Evolutionary conservation across 1,140 invertebrate genomes (phyloP), one percentile per base, ranked within the genome.

Genomic region (Caligus rogercresseyi): DNA sequence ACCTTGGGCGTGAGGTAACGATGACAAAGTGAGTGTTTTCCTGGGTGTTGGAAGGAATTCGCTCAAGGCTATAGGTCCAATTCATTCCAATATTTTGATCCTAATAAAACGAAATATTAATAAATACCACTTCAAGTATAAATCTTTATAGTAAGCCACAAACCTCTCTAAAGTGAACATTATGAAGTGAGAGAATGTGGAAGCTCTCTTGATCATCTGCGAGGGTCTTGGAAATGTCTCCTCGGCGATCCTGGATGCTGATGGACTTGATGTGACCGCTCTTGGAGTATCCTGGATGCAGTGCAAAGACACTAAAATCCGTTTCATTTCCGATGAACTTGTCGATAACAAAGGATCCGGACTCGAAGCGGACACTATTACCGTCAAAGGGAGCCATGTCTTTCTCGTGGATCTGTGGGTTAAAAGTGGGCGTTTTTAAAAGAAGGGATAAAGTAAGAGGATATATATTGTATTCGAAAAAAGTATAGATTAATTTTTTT

Each of bases 61-160:
- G 26, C 31, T 62, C 60, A 16, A 62, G 3, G 19, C 16, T 20
- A 24, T 62, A 62, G 15, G 24, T 62, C 60, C 60, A 62, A 21
- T 62, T 62, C 60, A 62, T 62, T 20, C 60, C 60, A 19, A 62
- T 62, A 53, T 62, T 62, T 43, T 62, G 60, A 13, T 62, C 60
- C 60, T 62, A 53, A 62, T 2, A 62, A 15, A 52, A 3, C 20
- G 54, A 43, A 60, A 21, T 43, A 43, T 11, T 11, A 11, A 43
- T 43, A 43, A 43, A 43, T 43, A 43, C 7, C 7, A 11, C 7
- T 11, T 43, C 7, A 11, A 11, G 31, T 43, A n/a, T 43, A n/a
- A 43, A 11, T 43, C 31, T n/a, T 7, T n/a, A 43, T 11, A 43
- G n/a, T 7, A 43, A 43, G 31, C n/a, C n/a, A 43, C n/a, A 43